Percentiles rank a stretch among this genome's conserved stretches.
Evolutionary conservation across 2,888 invertebrate species (phyloP).

Genomic region (Chrysotoxum bicinctum): DNA sequence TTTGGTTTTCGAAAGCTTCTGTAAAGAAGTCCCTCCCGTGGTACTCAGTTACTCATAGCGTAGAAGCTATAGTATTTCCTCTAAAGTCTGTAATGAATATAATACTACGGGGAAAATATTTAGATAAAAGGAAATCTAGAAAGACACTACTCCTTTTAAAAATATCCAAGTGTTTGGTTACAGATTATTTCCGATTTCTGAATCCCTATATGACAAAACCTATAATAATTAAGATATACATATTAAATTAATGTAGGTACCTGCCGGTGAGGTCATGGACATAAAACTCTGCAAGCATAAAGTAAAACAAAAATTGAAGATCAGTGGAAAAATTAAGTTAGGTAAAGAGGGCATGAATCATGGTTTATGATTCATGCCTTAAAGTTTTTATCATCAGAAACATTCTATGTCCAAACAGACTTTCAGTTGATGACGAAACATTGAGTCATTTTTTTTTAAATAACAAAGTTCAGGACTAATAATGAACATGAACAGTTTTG

Average conservation of each 20-base stretch:
- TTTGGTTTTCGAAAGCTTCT: too few species aligned
- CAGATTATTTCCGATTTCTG: neutral
- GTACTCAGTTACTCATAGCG: too few species aligned
- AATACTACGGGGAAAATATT: too few species aligned
- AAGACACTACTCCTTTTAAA: too few species aligned
- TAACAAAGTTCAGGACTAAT: constrained; percentile 45
- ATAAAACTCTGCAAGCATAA: neutral
- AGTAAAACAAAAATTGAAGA: constrained; percentile 12
- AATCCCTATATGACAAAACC: neutral
- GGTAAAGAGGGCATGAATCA: constrained; percentile 39
- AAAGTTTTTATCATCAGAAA: constrained; percentile 48
- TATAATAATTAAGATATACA: neutral
- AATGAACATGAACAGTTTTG: constrained; percentile 3
- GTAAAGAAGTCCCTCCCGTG: too few species aligned
- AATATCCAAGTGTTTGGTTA: too few species aligned
- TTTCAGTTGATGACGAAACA: constrained; percentile 50
- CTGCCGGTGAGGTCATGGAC: neutral
- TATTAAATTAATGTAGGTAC: too few species aligned
- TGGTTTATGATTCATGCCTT: constrained; percentile 48
- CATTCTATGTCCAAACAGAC: constrained; percentile 29
- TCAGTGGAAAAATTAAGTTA: neutral
- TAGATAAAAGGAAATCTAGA: too few species aligned
- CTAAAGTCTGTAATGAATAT: too few species aligned
- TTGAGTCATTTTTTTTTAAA: constrained; percentile 60
- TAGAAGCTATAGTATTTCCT: too few species aligned